Conservation (phyloP, 2,113 vertebrate species). For the Clinocottus analis region DNA sequence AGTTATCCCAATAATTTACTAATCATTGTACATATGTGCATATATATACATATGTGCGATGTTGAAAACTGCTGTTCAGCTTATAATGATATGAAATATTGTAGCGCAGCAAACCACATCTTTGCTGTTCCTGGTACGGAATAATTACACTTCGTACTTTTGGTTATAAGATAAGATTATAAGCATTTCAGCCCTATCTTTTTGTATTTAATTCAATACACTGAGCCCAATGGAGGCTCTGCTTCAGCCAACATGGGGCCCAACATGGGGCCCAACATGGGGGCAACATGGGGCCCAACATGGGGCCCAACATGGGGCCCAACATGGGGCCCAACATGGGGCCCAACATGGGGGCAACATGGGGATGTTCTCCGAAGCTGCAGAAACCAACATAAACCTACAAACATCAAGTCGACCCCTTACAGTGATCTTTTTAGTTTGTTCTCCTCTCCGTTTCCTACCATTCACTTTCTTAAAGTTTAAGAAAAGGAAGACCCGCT, state of each 20-base stretch:
- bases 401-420: neutral
- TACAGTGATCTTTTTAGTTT: neutral
- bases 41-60: no score
- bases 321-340: neutral
- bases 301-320: neutral
- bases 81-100: neutral
- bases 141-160: neutral
- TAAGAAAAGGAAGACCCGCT: no score
- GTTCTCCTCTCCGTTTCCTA: neutral
- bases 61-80: no score
- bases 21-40: no score
- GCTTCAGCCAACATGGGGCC: constrained; percentile 2
- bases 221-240: neutral
- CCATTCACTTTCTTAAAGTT: neutral
- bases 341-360: no score
- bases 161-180: neutral
- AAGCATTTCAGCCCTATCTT: neutral
- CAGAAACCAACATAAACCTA: constrained; percentile 9
- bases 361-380: constrained; percentile 12
- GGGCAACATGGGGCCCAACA: constrained; percentile 1
- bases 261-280: constrained; percentile 1
- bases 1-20: neutral
- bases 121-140: neutral
- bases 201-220: neutral
- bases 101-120: neutral